phyloP scores from a whole-genome alignment of 2,797 vertebrate genomes.

The Apogon hyalosoma region DNA sequence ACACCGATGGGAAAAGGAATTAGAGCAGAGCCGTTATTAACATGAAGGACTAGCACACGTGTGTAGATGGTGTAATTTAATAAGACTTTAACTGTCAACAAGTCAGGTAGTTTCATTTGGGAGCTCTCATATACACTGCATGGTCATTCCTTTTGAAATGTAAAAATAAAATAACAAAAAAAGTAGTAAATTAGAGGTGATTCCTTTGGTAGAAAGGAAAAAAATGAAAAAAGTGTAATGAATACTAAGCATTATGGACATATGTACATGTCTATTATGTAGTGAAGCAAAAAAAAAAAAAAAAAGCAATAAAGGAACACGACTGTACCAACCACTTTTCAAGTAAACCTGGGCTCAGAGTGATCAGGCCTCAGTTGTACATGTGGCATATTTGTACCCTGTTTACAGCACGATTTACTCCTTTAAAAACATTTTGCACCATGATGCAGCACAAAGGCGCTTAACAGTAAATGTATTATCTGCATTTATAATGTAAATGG shows the following conservation, averaged over 20 bases:
- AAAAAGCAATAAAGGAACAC: too few species aligned
- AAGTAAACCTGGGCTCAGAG: constrained; percentile 49
- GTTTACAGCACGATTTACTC: constrained; percentile 16
- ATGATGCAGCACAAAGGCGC: neutral
- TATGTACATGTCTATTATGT: constrained; percentile 6
- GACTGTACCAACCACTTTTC: constrained; percentile 45
- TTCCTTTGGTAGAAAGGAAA: constrained; percentile 18
- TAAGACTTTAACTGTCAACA: constrained; percentile 60
- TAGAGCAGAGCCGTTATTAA: constrained; percentile 22
- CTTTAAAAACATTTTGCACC: constrained; percentile 13
- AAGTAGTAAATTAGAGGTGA: neutral
- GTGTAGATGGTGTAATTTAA: constrained; percentile 35
- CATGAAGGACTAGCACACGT: constrained; percentile 57
- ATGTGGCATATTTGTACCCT: constrained; percentile 43
- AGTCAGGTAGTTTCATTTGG: constrained; percentile 61
- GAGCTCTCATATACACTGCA: constrained; percentile 74
- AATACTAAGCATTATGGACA: constrained; percentile 26
- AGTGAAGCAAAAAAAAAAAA: constrained; percentile 17
- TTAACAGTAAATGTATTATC: constrained; percentile 2
- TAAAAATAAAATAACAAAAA: constrained; percentile 26
- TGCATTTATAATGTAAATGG: constrained; percentile 18
- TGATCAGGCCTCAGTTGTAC: constrained; percentile 12
- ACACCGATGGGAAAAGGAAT: too few species aligned
- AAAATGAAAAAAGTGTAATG: constrained; percentile 2
- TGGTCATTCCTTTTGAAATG: constrained; percentile 73